phyloP scores from a whole-genome alignment of 2,113 vertebrate species.

The Sphyrna mokarran region DNA sequence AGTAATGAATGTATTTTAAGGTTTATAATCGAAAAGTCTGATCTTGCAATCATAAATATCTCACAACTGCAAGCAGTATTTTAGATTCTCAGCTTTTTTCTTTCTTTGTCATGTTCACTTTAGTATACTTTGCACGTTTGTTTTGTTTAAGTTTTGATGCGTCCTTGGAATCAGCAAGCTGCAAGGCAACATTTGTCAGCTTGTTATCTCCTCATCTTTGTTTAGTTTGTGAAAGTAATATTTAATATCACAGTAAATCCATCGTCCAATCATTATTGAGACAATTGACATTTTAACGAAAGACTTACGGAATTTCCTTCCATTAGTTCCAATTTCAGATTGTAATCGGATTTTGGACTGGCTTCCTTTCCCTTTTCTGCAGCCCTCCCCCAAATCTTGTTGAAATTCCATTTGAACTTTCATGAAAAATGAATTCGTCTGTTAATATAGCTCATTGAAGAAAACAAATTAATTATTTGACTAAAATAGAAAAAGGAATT shows the following conservation, averaged over 20 bases:
- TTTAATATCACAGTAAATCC: not conserved
- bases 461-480: not conserved
- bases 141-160: not conserved
- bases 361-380: not conserved
- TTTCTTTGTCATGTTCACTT: not conserved
- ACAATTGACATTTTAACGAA: not conserved
- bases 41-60: not conserved
- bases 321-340: not conserved
- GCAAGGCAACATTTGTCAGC: not conserved
- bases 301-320: not conserved
- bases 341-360: not conserved
- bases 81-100: not conserved
- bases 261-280: not conserved
- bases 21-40: not conserved
- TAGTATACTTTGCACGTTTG: not conserved
- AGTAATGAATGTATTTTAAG: not conserved
- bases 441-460: not conserved
- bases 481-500: not conserved
- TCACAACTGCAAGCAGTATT: not conserved
- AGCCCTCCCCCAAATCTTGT: not conserved
- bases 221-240: not conserved
- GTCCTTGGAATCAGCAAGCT: not conserved
- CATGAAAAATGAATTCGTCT: not conserved
- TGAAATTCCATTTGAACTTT: not conserved
- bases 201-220: not conserved